These are phyloP conservation scores for Azorinus chamasolen DNA, from an alignment of 2,888 invertebrate species.

Conservation along the genomic window DNA sequence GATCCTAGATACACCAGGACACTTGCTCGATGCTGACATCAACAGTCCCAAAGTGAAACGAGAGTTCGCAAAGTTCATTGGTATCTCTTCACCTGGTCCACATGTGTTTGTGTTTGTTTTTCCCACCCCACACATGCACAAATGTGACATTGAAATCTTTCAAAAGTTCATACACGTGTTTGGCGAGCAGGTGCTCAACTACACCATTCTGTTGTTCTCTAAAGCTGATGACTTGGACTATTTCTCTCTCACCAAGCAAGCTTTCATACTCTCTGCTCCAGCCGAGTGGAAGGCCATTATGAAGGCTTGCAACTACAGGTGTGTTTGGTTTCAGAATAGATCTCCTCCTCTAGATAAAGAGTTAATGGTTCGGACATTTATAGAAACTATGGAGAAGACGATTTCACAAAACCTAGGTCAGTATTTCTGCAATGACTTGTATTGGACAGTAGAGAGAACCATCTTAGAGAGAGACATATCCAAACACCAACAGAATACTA, in stretches of 20 bases:
- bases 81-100: slow-evolving; percentile 60
- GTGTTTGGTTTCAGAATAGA: slow-evolving; percentile 64
- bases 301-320: slow-evolving; percentile 62
- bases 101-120: slow-evolving; percentile 65
- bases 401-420: slow-evolving; percentile 55
- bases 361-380: slow-evolving; percentile 62
- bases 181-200: slow-evolving; percentile 52
- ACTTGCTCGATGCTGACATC: slow-evolving; percentile 59
- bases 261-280: slow-evolving; percentile 62
- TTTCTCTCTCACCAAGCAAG: slow-evolving; percentile 63
- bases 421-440: slow-evolving; percentile 60
- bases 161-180: slow-evolving; percentile 60
- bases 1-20: slow-evolving; percentile 61
- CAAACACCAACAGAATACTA: slow-evolving; percentile 47
- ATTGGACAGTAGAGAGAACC: slow-evolving; percentile 58
- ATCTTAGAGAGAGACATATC: slow-evolving; percentile 54
- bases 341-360: slow-evolving; percentile 59
- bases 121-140: slow-evolving; percentile 67
- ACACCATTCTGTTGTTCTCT: slow-evolving; percentile 59
- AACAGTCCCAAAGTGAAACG: slow-evolving; percentile 51
- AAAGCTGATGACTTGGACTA: slow-evolving; percentile 64
- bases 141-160: slow-evolving; percentile 63
- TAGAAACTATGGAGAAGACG: slow-evolving; percentile 63
- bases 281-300: slow-evolving; percentile 63
- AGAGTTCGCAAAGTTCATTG: slow-evolving; percentile 58